Evolutionary conservation across 2,888 invertebrate species (phyloP), one percentile per base, ranked within the genome.

Genomic region (Aphidius colemani): DNA sequence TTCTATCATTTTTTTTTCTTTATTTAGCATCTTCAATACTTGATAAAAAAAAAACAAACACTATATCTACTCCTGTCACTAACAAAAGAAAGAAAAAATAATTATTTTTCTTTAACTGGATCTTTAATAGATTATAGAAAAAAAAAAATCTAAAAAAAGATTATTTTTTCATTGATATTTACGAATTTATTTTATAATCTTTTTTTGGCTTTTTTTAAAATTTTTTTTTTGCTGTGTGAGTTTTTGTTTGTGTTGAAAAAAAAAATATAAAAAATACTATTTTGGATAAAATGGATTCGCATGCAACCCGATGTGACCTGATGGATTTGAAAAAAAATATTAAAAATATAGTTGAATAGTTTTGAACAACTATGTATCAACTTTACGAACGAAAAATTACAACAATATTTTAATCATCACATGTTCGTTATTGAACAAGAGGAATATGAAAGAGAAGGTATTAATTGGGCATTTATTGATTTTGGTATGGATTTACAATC

Each of bases 291-390:
- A 56, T 50, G 64, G 67, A 65, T 66, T 71, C 67, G 70, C 61
- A 65, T 48, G 45, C 59, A 62, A 53, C 50, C 57, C 64, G 63
- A 66, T 44, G 18, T 44, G 13, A 18, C 44, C 10, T 45, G 45
- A 49, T 58, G 48, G 43, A 41, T 39, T 18, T 18, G 13, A 18
- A 18, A 18, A 7, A 10, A 18, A 30, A 10, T 7, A 46, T 9
- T 11, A 57, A 30, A 40, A 53, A n/a, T n/a, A n/a, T 88, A 95
- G 95, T 91, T 88, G 87, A 96, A 96, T 87, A 91, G 94, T 82
- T 95, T 95, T 88, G 95, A 96, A 86, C 95, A 96, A 85, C 88
- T 96, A 82, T 95, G 95, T 88, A 94, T 96, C 89, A 96, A 96
- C 88, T 96, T 94, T 88, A 94, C 94, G 80, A 96, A 96, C 84